A percentile compares a stretch with the other conserved stretches of the same genome.
Conservation (phyloP, 2,888 invertebrate genomes). For the Troides helena region DNA sequence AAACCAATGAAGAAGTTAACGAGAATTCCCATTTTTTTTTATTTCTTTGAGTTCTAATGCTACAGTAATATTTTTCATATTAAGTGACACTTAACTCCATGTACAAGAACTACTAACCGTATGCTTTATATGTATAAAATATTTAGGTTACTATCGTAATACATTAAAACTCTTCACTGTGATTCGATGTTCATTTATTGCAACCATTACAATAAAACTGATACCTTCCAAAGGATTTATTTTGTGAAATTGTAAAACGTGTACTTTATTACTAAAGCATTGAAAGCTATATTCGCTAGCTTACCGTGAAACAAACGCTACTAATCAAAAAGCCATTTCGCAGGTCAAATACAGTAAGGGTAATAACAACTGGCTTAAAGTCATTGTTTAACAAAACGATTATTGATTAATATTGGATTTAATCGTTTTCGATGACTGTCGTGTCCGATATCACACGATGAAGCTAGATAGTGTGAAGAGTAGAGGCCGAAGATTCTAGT, state of each 20-base stretch:
- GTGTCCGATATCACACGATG: no score
- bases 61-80: no score
- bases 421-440: no score
- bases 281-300: conserved; percentile 1
- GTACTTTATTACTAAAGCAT: background rate
- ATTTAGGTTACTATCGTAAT: no score
- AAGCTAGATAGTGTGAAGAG: no score
- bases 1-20: no score
- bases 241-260: background rate
- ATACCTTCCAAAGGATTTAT: background rate
- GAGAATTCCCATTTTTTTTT: no score
- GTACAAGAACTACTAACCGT: no score
- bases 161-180: conserved; percentile 1
- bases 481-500: no score
- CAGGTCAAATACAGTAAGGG: conserved; percentile 8
- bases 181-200: conserved; percentile 18
- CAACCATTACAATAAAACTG: background rate
- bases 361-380: background rate
- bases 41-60: no score
- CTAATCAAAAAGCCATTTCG: conserved; percentile 17
- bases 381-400: background rate
- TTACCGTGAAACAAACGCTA: background rate
- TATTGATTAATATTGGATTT: background rate
- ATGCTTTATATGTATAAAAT: no score
- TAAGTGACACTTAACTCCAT: no score